Evolutionary conservation across 2,113 vertebrate genomes (phyloP).

Genomic region (Thomomys bottae): DNA sequence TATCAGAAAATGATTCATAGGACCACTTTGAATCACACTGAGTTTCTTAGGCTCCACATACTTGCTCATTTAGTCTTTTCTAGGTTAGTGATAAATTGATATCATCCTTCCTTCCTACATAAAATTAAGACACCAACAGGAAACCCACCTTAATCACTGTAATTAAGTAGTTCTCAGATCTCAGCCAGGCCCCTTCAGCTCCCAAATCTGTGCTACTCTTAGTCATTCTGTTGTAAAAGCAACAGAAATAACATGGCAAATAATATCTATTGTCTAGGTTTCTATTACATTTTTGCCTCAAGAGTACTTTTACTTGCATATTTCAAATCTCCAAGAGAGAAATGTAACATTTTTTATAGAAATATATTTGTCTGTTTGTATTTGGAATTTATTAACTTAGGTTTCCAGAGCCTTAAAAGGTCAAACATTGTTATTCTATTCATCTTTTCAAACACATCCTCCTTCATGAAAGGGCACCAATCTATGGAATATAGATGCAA

Average conservation of each 20-base stretch:
- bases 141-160: neutral
- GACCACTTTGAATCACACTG: neutral
- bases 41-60: neutral
- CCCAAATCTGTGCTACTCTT: neutral
- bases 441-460: slow-evolving; percentile 69
- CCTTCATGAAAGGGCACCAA: slow-evolving; percentile 66
- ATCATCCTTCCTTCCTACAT: neutral
- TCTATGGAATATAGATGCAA: slow-evolving; percentile 31
- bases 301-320: slow-evolving; percentile 33
- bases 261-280: neutral
- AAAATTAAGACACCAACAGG: neutral
- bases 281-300: slow-evolving; percentile 20
- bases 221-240: neutral
- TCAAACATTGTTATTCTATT: slow-evolving; percentile 53
- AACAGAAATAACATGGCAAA: neutral
- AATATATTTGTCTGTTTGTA: slow-evolving; percentile 21
- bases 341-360: slow-evolving; percentile 56
- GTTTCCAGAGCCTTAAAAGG: slow-evolving; percentile 74
- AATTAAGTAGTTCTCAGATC: neutral
- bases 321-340: slow-evolving; percentile 45
- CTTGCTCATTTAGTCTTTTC: slow-evolving; percentile 17
- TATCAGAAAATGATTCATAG: neutral
- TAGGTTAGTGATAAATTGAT: too few relatives aligned
- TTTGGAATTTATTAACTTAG: slow-evolving; percentile 63
- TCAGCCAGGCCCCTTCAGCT: neutral